Conservation (phyloP, 1,140 invertebrate species). For the Acromyrmex charruanus region DNA sequence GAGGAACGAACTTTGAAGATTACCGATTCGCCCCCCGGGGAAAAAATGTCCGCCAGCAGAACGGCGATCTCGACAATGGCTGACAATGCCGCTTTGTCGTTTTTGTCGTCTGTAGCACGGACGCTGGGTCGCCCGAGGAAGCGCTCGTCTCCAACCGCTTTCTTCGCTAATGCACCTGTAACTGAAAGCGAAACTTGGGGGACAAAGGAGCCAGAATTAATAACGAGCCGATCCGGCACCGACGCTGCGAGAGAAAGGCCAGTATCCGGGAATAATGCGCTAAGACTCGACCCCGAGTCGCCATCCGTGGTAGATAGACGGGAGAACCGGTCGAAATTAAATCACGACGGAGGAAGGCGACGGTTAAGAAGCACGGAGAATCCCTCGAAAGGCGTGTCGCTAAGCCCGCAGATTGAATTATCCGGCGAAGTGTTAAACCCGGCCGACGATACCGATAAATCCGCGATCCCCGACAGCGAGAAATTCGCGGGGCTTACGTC, state of each 20-base stretch:
- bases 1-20: not conserved
- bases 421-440: not conserved
- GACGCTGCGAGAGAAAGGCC: not conserved
- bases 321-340: slow-evolving; percentile 28
- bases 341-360: slow-evolving; percentile 14
- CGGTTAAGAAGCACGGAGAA: slow-evolving; percentile 44
- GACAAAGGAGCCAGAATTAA: slow-evolving; percentile 19
- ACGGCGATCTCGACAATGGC: not conserved
- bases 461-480: not conserved
- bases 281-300: not conserved
- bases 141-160: not conserved
- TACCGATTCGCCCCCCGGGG: not conserved
- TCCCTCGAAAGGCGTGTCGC: slow-evolving; percentile 1
- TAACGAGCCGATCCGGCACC: slow-evolving; percentile 8
- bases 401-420: slow-evolving; percentile 41
- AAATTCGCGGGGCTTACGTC: not conserved
- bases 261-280: not conserved
- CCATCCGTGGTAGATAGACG: not conserved
- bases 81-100: not conserved
- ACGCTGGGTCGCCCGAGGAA: not conserved
- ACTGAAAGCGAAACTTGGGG: not conserved
- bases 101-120: not conserved
- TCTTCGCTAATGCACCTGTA: not conserved
- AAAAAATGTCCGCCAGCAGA: not conserved
- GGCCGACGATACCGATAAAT: not conserved